These are phyloP conservation scores for Pollachius pollachius DNA, from an alignment of 2,113 vertebrate species.

Conservation along the genomic window DNA sequence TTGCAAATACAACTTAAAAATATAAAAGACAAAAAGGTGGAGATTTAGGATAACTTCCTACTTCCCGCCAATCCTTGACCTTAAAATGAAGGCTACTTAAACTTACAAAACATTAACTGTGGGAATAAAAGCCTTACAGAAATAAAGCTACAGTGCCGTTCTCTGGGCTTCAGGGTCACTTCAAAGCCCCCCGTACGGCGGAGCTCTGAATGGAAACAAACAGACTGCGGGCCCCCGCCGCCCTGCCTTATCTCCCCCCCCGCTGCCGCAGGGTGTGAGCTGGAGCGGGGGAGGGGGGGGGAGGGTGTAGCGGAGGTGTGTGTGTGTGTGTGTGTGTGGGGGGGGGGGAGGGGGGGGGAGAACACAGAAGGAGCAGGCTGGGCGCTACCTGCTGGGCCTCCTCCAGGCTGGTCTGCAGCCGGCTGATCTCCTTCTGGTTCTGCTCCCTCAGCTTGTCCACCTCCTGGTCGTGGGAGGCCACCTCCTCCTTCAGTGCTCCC, in stretches of 20 bases:
- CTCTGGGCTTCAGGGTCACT: neutral
- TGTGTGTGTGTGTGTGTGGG: no score
- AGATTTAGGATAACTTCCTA: no score
- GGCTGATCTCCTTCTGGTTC: constrained; percentile 81
- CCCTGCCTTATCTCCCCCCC: constrained; percentile 44
- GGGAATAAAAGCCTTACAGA: no score
- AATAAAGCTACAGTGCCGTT: no score
- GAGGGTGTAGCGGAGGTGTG: no score
- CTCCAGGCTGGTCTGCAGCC: constrained; percentile 76
- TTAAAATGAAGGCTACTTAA: no score
- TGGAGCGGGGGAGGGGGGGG: neutral
- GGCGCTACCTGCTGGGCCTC: constrained; percentile 82
- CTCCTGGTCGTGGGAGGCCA: constrained; percentile 91
- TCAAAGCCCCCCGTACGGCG: constrained; percentile 31
- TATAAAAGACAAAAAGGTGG: no score
- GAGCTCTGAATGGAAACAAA: constrained; percentile 21
- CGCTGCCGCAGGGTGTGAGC: constrained; percentile 34
- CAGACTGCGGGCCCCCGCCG: constrained; percentile 18
- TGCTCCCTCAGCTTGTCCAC: constrained; percentile 91
- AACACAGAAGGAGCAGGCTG: neutral
- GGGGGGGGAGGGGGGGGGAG: constrained; percentile 25
- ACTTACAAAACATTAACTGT: no score
- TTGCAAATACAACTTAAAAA: no score
- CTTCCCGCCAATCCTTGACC: no score
- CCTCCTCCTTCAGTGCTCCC: constrained; percentile 94